Evolutionary conservation across 2,888 invertebrate genomes (phyloP).

Genomic region (Eristalinus aeneus): DNA sequence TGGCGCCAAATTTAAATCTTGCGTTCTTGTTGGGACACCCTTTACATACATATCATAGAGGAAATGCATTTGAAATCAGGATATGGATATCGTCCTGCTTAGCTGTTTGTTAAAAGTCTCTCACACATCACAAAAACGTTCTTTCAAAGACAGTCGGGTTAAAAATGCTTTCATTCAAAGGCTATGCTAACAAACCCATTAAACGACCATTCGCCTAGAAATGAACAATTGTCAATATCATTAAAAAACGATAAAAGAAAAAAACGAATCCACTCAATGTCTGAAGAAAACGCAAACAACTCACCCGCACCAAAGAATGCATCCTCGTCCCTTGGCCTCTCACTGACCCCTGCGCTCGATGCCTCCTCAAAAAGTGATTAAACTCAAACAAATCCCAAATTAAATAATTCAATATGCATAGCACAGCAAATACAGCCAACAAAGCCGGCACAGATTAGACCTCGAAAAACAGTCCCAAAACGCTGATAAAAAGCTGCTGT

Average conservation of each 20-base stretch:
- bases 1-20: too few species aligned
- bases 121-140: too few species aligned
- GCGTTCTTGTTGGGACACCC: too few species aligned
- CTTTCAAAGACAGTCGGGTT: too few species aligned
- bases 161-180: too few species aligned
- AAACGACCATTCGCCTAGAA: too few species aligned
- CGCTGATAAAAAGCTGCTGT: conserved; percentile 60
- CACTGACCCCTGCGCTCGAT: not conserved
- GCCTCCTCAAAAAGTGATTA: conserved; percentile 35
- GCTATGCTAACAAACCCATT: too few species aligned
- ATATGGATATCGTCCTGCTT: too few species aligned
- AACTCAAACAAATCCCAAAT: conserved; percentile 2
- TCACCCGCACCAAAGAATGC: not conserved
- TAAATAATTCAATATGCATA: conserved; percentile 18
- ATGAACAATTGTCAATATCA: not conserved
- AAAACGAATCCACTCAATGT: not conserved
- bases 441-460: conserved; percentile 14
- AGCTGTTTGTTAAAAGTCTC: too few species aligned
- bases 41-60: too few species aligned
- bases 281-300: not conserved
- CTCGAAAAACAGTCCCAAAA: conserved; percentile 10
- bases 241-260: not conserved
- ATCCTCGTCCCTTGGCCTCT: not conserved
- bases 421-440: not conserved
- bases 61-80: too few species aligned